These are phyloP conservation scores for Keiferia lycopersicella DNA, from an alignment of 2,888 invertebrate genomes.

Conservation along the genomic window DNA sequence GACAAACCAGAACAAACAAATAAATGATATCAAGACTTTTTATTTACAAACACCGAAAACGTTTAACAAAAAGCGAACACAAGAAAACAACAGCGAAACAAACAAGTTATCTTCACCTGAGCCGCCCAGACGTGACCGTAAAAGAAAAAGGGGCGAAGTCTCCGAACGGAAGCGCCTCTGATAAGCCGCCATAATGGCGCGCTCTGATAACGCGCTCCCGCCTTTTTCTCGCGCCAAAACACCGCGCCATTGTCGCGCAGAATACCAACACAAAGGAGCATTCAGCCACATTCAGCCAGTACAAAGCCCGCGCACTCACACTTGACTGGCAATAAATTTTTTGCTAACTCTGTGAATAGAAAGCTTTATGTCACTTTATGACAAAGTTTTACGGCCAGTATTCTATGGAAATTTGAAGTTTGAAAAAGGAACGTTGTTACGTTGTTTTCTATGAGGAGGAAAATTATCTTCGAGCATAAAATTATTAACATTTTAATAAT, in stretches of 20 bases:
- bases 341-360: conserved; percentile 20
- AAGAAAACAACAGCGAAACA: conserved; percentile 25
- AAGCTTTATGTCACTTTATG: conserved; percentile 40
- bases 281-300: conserved; percentile 39
- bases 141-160: conserved; percentile 77
- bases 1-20: too few relatives aligned
- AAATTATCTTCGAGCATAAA: too few relatives aligned
- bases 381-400: conserved; percentile 46
- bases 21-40: not conserved
- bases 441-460: conserved; percentile 11
- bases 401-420: conserved; percentile 14
- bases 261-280: conserved; percentile 63
- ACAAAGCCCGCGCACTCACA: conserved; percentile 53
- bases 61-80: conserved; percentile 9
- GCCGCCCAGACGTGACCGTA: conserved; percentile 74
- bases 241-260: conserved; percentile 71
- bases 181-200: conserved; percentile 80
- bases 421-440: not conserved
- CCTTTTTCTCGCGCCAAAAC: conserved; percentile 79
- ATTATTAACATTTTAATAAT: conserved; percentile 73
- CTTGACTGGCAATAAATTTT: conserved; percentile 60
- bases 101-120: conserved; percentile 57
- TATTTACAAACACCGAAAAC: not conserved
- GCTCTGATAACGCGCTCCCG: conserved; percentile 77
- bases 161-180: conserved; percentile 68